Base-by-base conservation (phyloP, 2,113 vertebrate genomes). In the Bucco capensis region DNA sequence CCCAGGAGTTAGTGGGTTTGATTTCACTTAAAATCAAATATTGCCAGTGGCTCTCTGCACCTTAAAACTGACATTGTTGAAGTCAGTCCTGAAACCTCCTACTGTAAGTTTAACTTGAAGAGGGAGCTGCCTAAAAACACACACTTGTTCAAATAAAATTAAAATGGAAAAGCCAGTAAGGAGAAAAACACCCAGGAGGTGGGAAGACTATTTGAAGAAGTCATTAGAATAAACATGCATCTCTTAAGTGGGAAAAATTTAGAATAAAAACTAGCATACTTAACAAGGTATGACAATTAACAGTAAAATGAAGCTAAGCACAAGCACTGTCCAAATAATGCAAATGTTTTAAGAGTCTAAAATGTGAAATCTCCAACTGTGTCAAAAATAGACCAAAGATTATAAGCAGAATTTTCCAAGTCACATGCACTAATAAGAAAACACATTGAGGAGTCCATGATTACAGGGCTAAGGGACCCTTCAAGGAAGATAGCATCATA, bases 161-260 rank as follows among this genome's bases (percentile, higher is more conserved):
- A 61, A 65, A 85, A 69, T 79, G 62, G 28, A 79, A 92, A 94
- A 92, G 31, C 40, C 33, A 76, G 15, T 72, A 81, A 81, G 42
- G 58, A 75, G 89, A 90, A 85, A 71, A 53, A 92, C 57, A 81
- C 75, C 50, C 89, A 72, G 46, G 71, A 92, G 88, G 75, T 31
- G 24, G 62, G 42, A 89, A 85, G 42, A 83, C 25, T 64, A 76
- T 89, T 69, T 88, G 46, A 93, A 90, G 38, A 76, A 79, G 56
- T 56, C 38, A 10, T 92, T 94, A 81, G 57, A 67, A 42, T 78
- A 86, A 80, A 46, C 2, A 1, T 13, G 4, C 9, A 74, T 50
- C 56, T 71, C 65, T 83, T 54, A 47, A 80, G 16, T 27, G 49
- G 12, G 38, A 76, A 81, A 51, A 40, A 50, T 10, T 22, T 6